Base-by-base conservation (phyloP, 2,113 vertebrate genomes). In the Neolamprologus falcicula region DNA sequence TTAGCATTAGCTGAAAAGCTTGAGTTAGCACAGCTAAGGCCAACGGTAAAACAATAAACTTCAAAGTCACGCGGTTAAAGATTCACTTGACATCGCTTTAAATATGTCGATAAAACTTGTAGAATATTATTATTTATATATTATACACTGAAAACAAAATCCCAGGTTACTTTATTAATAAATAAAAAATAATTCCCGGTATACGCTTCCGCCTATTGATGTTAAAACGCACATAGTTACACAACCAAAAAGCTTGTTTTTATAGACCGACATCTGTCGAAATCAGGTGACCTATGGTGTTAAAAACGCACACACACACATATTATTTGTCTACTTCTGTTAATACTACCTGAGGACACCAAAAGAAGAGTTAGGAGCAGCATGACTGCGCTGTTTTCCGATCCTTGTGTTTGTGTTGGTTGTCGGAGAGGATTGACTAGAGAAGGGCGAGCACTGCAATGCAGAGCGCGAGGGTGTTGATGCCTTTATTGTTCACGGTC, bases 291-390 rank as follows among this genome's bases (percentile, higher is more conserved):
- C 7, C 1, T 12, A 42, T 5, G 7, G 4, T 2, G 1, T 1
- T 17, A 50, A 76, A 45, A 73, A 28, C 24, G 2, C 55, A 0
- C 21, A 2, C 55, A 2, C 55, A 7, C 11, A 47, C 10, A 84
- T 61, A 7, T 3, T 9, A 1, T 7, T 4, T 14, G 17, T 7
- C 3, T 4, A 0, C 19, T 12, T 2, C 7, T 11, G 26, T 13
- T 5, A 26, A 17, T 16, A 4, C 95, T 96, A 97, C 96, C 97
- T 82, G 97, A 84, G 12, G 96, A 91, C n/a, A 96, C 90, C 28
- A 97, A 95, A 9, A 97, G 94, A 5, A 97, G 92, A 8, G 95
- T 88, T 31, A 97, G 83, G 33, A 96, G 52, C 73, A 97, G 90
- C 94, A 92, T 96, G 95, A 93, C 90, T 92, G 42, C 83, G 84